Evolutionary conservation across 2,797 vertebrate genomes (phyloP).

Genomic region (Syngnathus rostellatus): DNA sequence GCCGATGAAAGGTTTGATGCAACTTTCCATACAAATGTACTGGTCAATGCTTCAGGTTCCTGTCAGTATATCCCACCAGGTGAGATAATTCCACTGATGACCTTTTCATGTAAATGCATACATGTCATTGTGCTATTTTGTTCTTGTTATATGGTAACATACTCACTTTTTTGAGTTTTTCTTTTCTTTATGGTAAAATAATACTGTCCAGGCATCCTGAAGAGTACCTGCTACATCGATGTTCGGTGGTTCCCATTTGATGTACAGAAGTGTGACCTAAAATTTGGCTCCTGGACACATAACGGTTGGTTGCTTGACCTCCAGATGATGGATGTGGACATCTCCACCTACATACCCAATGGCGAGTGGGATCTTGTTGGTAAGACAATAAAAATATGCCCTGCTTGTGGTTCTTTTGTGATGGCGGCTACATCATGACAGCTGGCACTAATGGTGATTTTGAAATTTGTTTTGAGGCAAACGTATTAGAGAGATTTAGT

Average conservation of each 20-base stretch:
- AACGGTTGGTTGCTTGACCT: constrained; percentile 86
- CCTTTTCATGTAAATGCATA: not conserved
- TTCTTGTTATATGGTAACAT: not conserved
- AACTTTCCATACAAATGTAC: constrained; percentile 87
- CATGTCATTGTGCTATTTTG: no score
- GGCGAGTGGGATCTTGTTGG: constrained; percentile 91
- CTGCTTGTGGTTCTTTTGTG: not conserved
- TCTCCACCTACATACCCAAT: constrained; percentile 85
- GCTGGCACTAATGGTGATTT: not conserved
- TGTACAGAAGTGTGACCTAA: constrained; percentile 85
- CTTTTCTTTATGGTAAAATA: no score
- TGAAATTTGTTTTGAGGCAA: not conserved
- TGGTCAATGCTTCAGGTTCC: constrained; percentile 80
- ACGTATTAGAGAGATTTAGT: not conserved
- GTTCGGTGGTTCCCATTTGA: constrained; percentile 92
- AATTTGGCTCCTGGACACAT: constrained; percentile 92
- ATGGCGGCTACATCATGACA: not conserved
- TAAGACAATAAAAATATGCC: constrained; percentile 36
- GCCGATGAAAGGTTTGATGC: constrained; percentile 89
- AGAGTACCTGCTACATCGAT: constrained; percentile 89
- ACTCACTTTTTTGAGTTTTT: not conserved
- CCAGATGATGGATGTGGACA: constrained; percentile 85
- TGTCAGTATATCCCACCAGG: constrained; percentile 91
- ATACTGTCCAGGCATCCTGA: constrained; percentile 64
- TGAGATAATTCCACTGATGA: constrained; percentile 36